phyloP scores from a whole-genome alignment of 2,797 vertebrate genomes.

The Sebastes nivosus region DNA sequence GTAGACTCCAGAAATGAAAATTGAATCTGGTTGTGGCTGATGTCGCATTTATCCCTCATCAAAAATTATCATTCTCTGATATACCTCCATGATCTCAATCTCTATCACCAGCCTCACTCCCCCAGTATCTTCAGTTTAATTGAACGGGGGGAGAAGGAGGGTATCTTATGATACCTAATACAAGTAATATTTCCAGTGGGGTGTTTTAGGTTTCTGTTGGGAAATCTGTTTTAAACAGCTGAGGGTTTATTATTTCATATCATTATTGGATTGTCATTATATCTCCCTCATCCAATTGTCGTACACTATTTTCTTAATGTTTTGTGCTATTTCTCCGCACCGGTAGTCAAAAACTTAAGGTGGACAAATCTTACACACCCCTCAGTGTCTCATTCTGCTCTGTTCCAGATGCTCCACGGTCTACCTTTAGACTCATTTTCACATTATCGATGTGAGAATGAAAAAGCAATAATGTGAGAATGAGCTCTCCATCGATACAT shows the following conservation, averaged over 20 bases:
- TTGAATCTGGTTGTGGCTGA: slow-evolving; percentile 71
- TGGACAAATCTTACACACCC: slow-evolving; percentile 15
- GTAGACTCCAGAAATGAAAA: slow-evolving; percentile 71
- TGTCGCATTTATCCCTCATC: slow-evolving; percentile 73
- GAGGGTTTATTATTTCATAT: slow-evolving; percentile 75
- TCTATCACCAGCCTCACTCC: slow-evolving; percentile 54
- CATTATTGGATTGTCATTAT: slow-evolving; percentile 73
- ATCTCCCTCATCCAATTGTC: slow-evolving; percentile 49
- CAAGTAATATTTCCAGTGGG: slow-evolving; percentile 73
- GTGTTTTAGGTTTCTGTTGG: slow-evolving; percentile 76
- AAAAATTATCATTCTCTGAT: slow-evolving; percentile 76
- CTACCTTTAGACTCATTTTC: slow-evolving; percentile 73
- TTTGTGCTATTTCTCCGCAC: slow-evolving; percentile 45
- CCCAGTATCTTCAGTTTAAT: slow-evolving; percentile 74
- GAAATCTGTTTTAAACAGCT: slow-evolving; percentile 78
- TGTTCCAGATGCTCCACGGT: slow-evolving; percentile 4
- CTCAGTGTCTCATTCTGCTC: not conserved
- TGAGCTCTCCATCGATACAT: slow-evolving; percentile 69
- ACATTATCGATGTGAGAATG: slow-evolving; percentile 76
- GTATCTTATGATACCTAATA: slow-evolving; percentile 75
- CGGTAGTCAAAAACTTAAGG: slow-evolving; percentile 40
- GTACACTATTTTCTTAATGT: slow-evolving; percentile 15
- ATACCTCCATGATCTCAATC: slow-evolving; percentile 68
- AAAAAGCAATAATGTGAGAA: slow-evolving; percentile 81
- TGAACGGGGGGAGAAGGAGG: slow-evolving; percentile 45